Evolutionary conservation across 2,797 vertebrate genomes (phyloP).

Genomic region (Ctenochaetus hawaiiensis): DNA sequence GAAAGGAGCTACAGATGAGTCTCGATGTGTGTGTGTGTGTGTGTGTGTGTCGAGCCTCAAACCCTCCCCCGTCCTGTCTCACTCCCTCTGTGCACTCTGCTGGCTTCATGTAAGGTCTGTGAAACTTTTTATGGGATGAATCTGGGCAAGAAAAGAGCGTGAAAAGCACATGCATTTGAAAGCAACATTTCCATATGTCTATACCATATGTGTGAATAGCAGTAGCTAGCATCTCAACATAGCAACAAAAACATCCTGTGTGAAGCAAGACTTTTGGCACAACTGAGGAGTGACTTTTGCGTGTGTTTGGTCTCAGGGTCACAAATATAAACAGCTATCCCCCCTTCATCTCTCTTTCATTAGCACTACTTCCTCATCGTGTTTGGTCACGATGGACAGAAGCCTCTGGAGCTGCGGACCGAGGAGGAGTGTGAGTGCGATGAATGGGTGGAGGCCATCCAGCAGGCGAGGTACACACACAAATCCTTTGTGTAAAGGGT

Average conservation of each 20-base stretch:
- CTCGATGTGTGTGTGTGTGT: slow-evolving; percentile 36
- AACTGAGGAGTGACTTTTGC: background rate
- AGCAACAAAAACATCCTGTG: slow-evolving; percentile 23
- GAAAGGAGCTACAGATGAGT: slow-evolving; percentile 41
- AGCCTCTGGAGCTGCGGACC: slow-evolving; percentile 94
- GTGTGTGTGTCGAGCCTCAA: slow-evolving; percentile 34
- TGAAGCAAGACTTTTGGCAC: background rate
- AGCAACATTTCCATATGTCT: slow-evolving; percentile 41
- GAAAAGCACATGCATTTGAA: slow-evolving; percentile 37
- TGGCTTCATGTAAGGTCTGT: slow-evolving; percentile 25
- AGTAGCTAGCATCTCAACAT: slow-evolving; percentile 9
- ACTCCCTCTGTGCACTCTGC: slow-evolving; percentile 22
- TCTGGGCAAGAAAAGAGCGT: slow-evolving; percentile 36
- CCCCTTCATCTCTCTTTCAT: slow-evolving; percentile 23
- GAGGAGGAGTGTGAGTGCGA: slow-evolving; percentile 95
- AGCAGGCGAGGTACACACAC: slow-evolving; percentile 93
- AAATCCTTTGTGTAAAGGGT: background rate
- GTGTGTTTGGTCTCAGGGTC: slow-evolving; percentile 6
- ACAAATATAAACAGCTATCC: slow-evolving; percentile 9
- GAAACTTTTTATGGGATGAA: slow-evolving; percentile 16
- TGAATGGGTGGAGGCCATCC: slow-evolving; percentile 97
- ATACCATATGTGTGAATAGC: slow-evolving; percentile 38
- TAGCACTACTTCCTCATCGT: slow-evolving; percentile 96
- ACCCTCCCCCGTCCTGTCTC: slow-evolving; percentile 14
- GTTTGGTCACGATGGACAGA: slow-evolving; percentile 97